Percentiles rank a stretch among this genome's conserved stretches.
These are phyloP conservation scores for Arrhopalites spinosus DNA, from an alignment of 2,888 invertebrate species.

Conservation along the genomic window DNA sequence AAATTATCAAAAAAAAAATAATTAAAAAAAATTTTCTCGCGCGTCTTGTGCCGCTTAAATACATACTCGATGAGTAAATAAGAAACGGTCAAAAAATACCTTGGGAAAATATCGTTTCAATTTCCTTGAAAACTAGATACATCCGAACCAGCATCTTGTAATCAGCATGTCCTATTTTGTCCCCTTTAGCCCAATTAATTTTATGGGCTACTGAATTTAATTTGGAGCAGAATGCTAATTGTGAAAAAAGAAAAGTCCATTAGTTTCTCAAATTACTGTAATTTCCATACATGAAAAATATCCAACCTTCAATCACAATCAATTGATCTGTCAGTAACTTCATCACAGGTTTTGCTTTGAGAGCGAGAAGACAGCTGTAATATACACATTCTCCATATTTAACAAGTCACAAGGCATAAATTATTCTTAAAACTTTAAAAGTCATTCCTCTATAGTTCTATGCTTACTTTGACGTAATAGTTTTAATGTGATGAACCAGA, in stretches of 20 bases:
- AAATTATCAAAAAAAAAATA: no score
- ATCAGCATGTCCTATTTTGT: slow-evolving; percentile 38
- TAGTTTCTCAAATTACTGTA: no score
- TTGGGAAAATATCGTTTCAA: slow-evolving; percentile 50
- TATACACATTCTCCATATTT: no score
- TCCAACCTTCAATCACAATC: slow-evolving; percentile 50
- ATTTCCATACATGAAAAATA: no score
- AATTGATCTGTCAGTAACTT: slow-evolving; percentile 64
- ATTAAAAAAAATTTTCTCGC: no score
- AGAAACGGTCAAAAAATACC: no score
- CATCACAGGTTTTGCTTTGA: slow-evolving; percentile 71
- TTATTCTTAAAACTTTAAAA: no score
- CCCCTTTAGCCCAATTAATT: slow-evolving; percentile 34
- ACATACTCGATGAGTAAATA: no score
- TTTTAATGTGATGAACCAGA: slow-evolving; percentile 76
- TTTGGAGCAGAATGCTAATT: slow-evolving; percentile 48
- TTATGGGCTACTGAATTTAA: slow-evolving; percentile 30
- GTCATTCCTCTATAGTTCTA: background rate
- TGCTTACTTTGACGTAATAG: slow-evolving; percentile 68
- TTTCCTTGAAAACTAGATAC: slow-evolving; percentile 49
- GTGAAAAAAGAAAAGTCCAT: no score
- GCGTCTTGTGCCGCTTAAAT: no score
- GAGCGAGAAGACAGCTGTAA: slow-evolving; percentile 72
- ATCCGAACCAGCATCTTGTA: slow-evolving; percentile 44
- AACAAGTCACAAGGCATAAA: slow-evolving; percentile 14